A percentile compares a stretch with the other conserved stretches of the same genome.
These are phyloP conservation scores for Morpho achilles DNA, from an alignment of 2,888 invertebrate genomes.

Conservation along the genomic window DNA sequence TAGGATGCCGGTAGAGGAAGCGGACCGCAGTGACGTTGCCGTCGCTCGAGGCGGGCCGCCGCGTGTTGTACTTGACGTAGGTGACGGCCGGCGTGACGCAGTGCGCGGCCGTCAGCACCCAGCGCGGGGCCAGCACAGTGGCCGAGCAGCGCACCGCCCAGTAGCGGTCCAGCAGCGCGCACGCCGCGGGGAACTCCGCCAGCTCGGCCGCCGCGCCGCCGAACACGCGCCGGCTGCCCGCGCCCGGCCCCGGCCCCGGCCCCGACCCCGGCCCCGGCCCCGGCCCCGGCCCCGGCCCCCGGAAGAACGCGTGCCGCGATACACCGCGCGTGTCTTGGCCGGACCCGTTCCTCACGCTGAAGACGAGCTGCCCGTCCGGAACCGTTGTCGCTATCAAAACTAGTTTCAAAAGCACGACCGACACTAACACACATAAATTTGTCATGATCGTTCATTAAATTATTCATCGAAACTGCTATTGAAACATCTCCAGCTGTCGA, in stretches of 20 bases:
- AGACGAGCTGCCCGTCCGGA: slow-evolving; percentile 81
- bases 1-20: slow-evolving; percentile 55
- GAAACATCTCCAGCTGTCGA: too few relatives aligned
- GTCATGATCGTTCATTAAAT: too few relatives aligned
- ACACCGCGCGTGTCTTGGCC: slow-evolving; percentile 49
- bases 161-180: slow-evolving; percentile 55
- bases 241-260: neutral
- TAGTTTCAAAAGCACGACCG: too few relatives aligned
- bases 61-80: slow-evolving; percentile 56
- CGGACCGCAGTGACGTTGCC: slow-evolving; percentile 44
- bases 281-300: slow-evolving; percentile 26
- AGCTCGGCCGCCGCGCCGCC: slow-evolving; percentile 44
- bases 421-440: too few relatives aligned
- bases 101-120: slow-evolving; percentile 67
- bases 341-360: slow-evolving; percentile 52
- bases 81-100: slow-evolving; percentile 49
- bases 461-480: too few relatives aligned
- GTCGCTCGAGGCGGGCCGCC: slow-evolving; percentile 34
- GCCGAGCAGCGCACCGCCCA: slow-evolving; percentile 53
- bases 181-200: slow-evolving; percentile 40
- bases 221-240: slow-evolving; percentile 50
- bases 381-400: slow-evolving; percentile 79
- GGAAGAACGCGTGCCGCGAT: slow-evolving; percentile 40
- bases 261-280: slow-evolving; percentile 16
- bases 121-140: slow-evolving; percentile 48